A percentile compares a stretch with the other conserved stretches of the same genome.
These are phyloP conservation scores for Leptopilina boulardi DNA, from an alignment of 1,140 invertebrate genomes.

Conservation along the genomic window DNA sequence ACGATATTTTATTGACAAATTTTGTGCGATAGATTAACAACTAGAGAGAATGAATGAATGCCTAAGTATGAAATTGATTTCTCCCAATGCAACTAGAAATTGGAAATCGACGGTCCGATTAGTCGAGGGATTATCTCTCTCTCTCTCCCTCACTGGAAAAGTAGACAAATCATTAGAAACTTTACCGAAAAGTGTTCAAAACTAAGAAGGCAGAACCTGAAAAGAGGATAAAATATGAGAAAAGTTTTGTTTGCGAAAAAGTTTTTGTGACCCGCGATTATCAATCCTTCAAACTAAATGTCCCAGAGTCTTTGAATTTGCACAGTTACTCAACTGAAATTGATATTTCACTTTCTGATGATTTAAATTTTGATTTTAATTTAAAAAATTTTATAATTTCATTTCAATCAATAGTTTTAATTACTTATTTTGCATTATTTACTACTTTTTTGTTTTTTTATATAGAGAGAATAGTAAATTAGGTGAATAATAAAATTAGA, in stretches of 20 bases:
- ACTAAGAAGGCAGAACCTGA: constrained; percentile 4
- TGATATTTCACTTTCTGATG: constrained; percentile 5
- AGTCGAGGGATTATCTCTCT: constrained; percentile 1
- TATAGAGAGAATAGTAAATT: not conserved
- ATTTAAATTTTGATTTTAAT: not conserved
- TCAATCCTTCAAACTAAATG: constrained; percentile 18
- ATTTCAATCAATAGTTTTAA: not conserved
- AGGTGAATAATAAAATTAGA: not conserved
- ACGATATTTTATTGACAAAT: not conserved
- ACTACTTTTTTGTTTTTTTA: too few species aligned
- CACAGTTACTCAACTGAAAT: constrained; percentile 5
- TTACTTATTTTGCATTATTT: not conserved
- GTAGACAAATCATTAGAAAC: constrained; percentile 30
- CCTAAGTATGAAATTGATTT: not conserved
- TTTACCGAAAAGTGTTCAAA: constrained; percentile 1
- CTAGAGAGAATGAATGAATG: not conserved
- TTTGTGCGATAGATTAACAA: not conserved
- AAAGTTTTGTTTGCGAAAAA: constrained; percentile 27
- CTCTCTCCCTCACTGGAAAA: too few species aligned
- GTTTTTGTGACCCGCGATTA: not conserved
- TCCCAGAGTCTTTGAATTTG: not conserved
- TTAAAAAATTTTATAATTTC: not conserved
- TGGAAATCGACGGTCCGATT: constrained; percentile 13
- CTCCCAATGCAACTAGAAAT: not conserved
- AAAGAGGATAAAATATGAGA: constrained; percentile 13